Percentiles rank a stretch among this genome's conserved stretches.
phyloP scores from a whole-genome alignment of 2,797 vertebrate genomes.

The Sphenopsis melanotis region DNA sequence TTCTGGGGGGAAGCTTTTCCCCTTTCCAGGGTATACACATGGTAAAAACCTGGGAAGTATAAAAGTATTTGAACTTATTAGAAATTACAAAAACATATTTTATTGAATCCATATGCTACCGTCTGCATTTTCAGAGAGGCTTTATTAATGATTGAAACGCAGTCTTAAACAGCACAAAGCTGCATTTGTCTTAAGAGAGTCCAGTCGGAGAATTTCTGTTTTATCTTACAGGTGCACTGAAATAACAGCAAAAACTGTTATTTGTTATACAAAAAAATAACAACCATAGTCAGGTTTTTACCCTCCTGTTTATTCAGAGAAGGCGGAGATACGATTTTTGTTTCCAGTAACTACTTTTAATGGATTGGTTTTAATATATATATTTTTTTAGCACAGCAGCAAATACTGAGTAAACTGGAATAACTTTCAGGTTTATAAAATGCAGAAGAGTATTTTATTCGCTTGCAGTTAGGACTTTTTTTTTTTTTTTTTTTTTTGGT shows the following conservation, averaged over 20 bases:
- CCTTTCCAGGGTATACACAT: slow-evolving; percentile 68
- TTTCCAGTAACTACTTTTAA: slow-evolving; percentile 2
- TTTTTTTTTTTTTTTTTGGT: background rate
- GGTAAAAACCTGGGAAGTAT: slow-evolving; percentile 74
- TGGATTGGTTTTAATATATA: background rate
- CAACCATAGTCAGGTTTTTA: background rate
- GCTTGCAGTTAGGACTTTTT: background rate
- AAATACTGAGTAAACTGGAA: slow-evolving; percentile 12
- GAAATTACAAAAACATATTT: slow-evolving; percentile 83
- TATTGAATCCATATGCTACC: slow-evolving; percentile 81
- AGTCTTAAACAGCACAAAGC: slow-evolving; percentile 72
- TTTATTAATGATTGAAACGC: slow-evolving; percentile 75
- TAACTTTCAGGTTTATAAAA: background rate
- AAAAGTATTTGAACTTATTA: slow-evolving; percentile 79
- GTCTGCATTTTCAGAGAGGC: slow-evolving; percentile 69
- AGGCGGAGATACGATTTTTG: background rate
- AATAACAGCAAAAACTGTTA: slow-evolving; percentile 49
- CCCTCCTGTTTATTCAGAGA: slow-evolving; percentile 21
- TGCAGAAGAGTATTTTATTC: background rate
- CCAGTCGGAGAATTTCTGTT: slow-evolving; percentile 68
- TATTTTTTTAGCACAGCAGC: background rate
- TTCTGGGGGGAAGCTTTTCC: slow-evolving; percentile 34
- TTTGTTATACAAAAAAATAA: too few species aligned
- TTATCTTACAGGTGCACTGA: slow-evolving; percentile 80
- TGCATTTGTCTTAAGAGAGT: slow-evolving; percentile 73